Percentiles rank a stretch among this genome's conserved stretches.
Evolutionary conservation across 2,888 invertebrate species (phyloP).

Genomic region (Caradrina kadenii): DNA sequence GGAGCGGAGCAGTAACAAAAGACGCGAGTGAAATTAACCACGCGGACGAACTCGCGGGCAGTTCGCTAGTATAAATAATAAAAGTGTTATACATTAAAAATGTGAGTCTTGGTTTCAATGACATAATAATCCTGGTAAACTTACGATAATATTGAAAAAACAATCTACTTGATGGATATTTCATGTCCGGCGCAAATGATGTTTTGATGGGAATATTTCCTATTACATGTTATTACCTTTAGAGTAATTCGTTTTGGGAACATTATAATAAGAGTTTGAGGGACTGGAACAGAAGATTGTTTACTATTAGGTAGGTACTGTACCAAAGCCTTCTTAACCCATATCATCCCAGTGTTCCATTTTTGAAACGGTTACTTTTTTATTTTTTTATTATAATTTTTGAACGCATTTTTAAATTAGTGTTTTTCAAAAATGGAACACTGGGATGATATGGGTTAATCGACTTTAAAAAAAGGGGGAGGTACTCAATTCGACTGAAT

Average conservation of each 20-base stretch:
- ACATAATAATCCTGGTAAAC: neutral
- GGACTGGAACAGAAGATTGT: neutral
- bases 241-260: constrained; percentile 28
- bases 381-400: no score
- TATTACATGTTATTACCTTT: constrained; percentile 5
- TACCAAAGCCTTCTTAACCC: no score
- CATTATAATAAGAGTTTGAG: neutral
- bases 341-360: no score
- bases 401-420: no score
- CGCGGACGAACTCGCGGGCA: no score
- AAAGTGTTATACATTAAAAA: constrained; percentile 3
- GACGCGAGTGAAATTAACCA: no score
- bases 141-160: constrained; percentile 6
- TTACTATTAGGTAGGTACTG: neutral
- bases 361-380: no score
- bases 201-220: constrained; percentile 37
- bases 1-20: no score
- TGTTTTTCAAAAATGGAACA: no score
- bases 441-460: no score
- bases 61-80: neutral
- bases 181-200: constrained; percentile 40
- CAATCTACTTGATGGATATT: constrained; percentile 37
- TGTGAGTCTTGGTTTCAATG: constrained; percentile 9
- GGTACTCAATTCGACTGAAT: no score
- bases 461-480: no score